Conservation (phyloP, 2,888 invertebrate genomes). For the Drosophila borealis region DNA sequence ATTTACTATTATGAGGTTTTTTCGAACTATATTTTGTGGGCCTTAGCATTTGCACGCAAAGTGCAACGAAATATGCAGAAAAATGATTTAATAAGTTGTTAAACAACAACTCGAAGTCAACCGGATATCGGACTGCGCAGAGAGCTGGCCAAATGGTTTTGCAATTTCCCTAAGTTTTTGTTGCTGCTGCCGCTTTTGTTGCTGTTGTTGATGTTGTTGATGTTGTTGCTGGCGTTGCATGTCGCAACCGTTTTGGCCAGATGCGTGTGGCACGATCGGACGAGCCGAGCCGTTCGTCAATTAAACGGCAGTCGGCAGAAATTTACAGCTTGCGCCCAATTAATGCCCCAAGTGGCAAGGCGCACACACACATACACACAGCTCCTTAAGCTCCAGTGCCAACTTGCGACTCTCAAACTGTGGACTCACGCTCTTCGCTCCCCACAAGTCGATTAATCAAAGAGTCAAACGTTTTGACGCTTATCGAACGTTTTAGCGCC, state of each 20-base stretch:
- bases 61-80: constrained; percentile 45
- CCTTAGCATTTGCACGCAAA: constrained; percentile 13
- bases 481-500: constrained; percentile 55
- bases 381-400: background rate
- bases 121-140: constrained; percentile 58
- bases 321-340: constrained; percentile 50
- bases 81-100: constrained; percentile 68
- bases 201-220: constrained; percentile 17
- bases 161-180: constrained; percentile 64
- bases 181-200: background rate
- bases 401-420: background rate
- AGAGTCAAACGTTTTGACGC: constrained; percentile 42
- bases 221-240: constrained; percentile 30
- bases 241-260: constrained; percentile 49
- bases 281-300: constrained; percentile 34
- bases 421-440: background rate
- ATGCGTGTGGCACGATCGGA: constrained; percentile 61
- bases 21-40: constrained; percentile 15
- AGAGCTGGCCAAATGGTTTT: constrained; percentile 53
- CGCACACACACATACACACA: constrained; percentile 3
- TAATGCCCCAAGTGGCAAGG: constrained; percentile 36
- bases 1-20: constrained; percentile 8
- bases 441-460: constrained; percentile 53
- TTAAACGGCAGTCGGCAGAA: constrained; percentile 45
- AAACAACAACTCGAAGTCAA: constrained; percentile 56